Percentiles rank a stretch among this genome's conserved stretches.
Evolutionary conservation across 2,113 vertebrate species (phyloP).

Genomic region (Salvelinus fontinalis): DNA sequence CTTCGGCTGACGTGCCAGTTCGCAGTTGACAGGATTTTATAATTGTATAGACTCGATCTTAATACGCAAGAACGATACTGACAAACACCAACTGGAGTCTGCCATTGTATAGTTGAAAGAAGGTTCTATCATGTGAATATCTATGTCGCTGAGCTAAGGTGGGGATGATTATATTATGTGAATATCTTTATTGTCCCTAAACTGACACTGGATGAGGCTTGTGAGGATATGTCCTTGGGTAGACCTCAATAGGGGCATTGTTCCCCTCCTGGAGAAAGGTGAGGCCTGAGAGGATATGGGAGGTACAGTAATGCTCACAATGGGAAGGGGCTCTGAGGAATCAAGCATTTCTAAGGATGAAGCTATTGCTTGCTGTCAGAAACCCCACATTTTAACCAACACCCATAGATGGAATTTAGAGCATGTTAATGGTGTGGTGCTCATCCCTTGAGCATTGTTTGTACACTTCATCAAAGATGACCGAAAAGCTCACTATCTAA

Average conservation of each 20-base stretch:
- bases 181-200: background rate
- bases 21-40: background rate
- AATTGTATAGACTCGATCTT: too few relatives aligned
- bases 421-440: too few relatives aligned
- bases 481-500: too few relatives aligned
- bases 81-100: too few relatives aligned
- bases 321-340: background rate
- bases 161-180: too few relatives aligned
- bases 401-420: too few relatives aligned
- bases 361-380: too few relatives aligned
- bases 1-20: background rate
- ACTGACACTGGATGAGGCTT: background rate
- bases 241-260: background rate
- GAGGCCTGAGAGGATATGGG: background rate
- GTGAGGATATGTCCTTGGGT: background rate
- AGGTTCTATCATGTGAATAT: background rate
- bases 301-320: background rate
- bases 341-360: too few relatives aligned
- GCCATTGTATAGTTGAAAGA: background rate
- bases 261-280: background rate
- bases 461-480: too few relatives aligned
- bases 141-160: background rate
- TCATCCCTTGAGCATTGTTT: too few relatives aligned
- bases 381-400: too few relatives aligned
- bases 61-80: too few relatives aligned